Percentiles rank a stretch among this genome's conserved stretches.
Evolutionary conservation across 2,797 vertebrate species (phyloP).

Genomic region (Loris lydekkerianus): DNA sequence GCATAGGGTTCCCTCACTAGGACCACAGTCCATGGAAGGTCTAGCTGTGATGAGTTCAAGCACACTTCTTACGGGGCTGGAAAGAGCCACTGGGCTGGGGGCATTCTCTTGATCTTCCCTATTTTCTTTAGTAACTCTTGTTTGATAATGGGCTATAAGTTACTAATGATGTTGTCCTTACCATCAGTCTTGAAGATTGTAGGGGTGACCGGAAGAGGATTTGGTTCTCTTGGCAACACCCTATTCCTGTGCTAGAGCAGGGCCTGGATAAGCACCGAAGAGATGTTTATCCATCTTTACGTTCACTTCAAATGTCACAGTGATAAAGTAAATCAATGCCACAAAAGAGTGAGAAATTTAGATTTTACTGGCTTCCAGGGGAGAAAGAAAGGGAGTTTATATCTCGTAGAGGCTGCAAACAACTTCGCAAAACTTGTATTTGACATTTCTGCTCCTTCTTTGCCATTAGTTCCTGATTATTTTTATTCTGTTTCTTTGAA

Average conservation of each 20-base stretch:
- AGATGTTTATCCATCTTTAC: neutral
- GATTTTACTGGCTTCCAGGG: neutral
- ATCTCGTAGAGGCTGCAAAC: neutral
- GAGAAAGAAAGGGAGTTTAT: conserved; percentile 15
- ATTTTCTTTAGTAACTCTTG: neutral
- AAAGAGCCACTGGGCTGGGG: neutral
- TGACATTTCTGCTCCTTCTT: neutral
- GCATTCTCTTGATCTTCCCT: neutral
- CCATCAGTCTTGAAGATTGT: neutral
- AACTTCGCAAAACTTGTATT: conserved; percentile 34
- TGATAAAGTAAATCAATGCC: conserved; percentile 1
- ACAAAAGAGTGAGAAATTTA: neutral
- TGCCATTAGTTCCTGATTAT: neutral
- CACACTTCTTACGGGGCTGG: neutral
- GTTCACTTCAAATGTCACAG: neutral
- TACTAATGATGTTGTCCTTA: neutral
- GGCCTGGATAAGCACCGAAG: neutral
- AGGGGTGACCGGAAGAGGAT: neutral
- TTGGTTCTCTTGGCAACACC: neutral
- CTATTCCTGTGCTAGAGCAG: neutral
- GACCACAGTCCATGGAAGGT: neutral
- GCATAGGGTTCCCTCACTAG: neutral
- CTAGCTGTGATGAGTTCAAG: neutral
- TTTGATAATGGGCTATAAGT: neutral
- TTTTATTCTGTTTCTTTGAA: neutral